Conservation (phyloP, 2,113 vertebrate species). For the Sclerurus mexicanus region DNA sequence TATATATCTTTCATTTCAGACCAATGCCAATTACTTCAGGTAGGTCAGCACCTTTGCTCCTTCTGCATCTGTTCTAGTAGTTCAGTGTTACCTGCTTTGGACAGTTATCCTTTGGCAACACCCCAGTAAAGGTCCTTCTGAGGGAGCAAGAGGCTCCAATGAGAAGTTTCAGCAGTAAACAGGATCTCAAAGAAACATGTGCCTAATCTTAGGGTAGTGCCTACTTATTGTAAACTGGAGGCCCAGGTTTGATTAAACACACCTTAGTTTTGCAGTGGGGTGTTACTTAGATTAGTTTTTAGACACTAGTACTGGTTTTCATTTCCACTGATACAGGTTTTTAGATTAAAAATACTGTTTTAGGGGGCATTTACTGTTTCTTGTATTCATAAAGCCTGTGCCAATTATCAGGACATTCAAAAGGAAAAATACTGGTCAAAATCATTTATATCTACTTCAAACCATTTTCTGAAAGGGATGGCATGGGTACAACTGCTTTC, state of each 20-base stretch:
- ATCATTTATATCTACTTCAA: neutral
- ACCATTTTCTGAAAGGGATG: slow-evolving; percentile 11
- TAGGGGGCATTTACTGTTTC: neutral
- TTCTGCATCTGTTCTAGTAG: neutral
- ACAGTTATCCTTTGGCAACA: neutral
- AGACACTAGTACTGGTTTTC: neutral
- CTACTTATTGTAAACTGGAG: neutral
- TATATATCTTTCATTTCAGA: neutral
- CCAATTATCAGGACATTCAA: neutral
- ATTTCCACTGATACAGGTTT: neutral
- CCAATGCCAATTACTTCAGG: neutral
- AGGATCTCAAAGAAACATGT: neutral
- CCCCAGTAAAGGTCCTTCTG: neutral
- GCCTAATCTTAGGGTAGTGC: neutral
- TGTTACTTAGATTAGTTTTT: neutral
- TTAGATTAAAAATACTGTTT: neutral
- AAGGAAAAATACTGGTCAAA: neutral
- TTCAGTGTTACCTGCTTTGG: neutral
- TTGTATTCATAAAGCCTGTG: neutral
- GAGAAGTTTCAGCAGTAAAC: neutral
- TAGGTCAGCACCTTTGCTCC: neutral
- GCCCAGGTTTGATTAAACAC: neutral
- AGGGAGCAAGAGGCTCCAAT: neutral
- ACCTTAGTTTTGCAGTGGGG: neutral
- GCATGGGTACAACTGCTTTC: neutral